Base-by-base conservation (phyloP, 2,113 vertebrate species). In the Microcebus ravelobensis region DNA sequence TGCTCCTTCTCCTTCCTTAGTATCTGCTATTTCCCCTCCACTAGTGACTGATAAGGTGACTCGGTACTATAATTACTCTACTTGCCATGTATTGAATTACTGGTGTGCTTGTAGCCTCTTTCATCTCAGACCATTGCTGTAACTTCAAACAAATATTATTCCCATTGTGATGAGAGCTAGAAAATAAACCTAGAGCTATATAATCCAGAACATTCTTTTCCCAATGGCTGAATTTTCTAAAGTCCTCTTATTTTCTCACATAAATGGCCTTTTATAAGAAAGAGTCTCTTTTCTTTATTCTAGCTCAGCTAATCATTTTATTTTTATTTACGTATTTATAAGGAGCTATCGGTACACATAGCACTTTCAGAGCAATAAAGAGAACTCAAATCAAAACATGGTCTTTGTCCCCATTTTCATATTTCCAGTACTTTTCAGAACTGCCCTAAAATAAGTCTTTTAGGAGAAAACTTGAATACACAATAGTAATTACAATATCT, bases 291-390 rank as follows among this genome's bases (percentile, higher is more conserved):
- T 80, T 79, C 52, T 96, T 94, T 93, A 90, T 85, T 95, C 34
- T 50, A 96, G 50, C 71, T 71, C 39, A 57, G 31, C 65, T 97
- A 97, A 97, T 97, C 77, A 92, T 96, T 96, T 95, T 95, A 86
- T 90, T 97, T 97, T 96, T 96, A 95, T 83, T 96, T 97, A 95
- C 92, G 94, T 97, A 97, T 94, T 96, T 98, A 97, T 94, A 96
- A 95, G 57, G 42, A 52, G 63, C 61, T 87, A 70, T 88, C 95
- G 87, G 82, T 50, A 74, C 27, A 93, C n/a, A 91, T 6, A 63
- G 55, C 25, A 96, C 65, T 96, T 97, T 95, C 71, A 86, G 52
- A 92, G 93, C 82, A 87, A 70, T 83, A 95, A 96, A 97, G 65
- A 91, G 9, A 90, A 94, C 23, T 9, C 20, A 96, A 96, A 96